Evolutionary conservation across 2,888 invertebrate genomes (phyloP).

Genomic region (Volucella bombylans): DNA sequence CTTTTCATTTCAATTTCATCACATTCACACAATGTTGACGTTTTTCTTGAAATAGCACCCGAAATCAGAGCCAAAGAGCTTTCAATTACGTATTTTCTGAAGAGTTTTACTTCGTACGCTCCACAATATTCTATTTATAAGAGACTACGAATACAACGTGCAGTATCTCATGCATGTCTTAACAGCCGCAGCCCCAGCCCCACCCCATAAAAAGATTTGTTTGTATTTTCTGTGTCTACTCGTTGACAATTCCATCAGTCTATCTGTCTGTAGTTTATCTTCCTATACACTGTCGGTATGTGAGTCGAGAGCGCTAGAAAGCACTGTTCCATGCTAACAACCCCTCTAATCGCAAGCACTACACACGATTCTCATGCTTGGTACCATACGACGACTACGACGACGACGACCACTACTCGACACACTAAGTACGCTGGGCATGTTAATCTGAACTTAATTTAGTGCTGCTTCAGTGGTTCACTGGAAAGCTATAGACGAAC

Average conservation of each 20-base stretch:
- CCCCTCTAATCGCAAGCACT: slow-evolving; percentile 24
- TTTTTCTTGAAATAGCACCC: slow-evolving; percentile 2
- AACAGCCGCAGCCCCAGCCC: background rate
- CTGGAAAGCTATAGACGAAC: slow-evolving; percentile 54
- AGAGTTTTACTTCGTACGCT: background rate
- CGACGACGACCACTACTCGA: slow-evolving; percentile 26
- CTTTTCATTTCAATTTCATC: slow-evolving; percentile 9
- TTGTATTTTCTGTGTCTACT: slow-evolving; percentile 36
- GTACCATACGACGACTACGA: slow-evolving; percentile 1
- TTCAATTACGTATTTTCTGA: background rate
- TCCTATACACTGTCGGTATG: slow-evolving; percentile 29
- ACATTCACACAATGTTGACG: too few species aligned
- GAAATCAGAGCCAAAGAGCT: slow-evolving; percentile 56
- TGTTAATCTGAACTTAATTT: slow-evolving; percentile 71
- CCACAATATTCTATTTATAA: slow-evolving; percentile 27
- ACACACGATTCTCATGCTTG: background rate
- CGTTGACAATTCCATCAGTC: slow-evolving; percentile 21
- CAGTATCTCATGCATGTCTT: slow-evolving; percentile 32
- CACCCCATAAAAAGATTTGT: slow-evolving; percentile 29
- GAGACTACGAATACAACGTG: background rate
- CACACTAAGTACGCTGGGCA: slow-evolving; percentile 62
- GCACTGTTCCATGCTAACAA: slow-evolving; percentile 24
- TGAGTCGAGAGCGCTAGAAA: slow-evolving; percentile 15
- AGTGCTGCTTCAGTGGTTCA: slow-evolving; percentile 60
- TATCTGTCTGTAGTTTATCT: slow-evolving; percentile 4